Conservation (phyloP, 2,113 vertebrate genomes). For the Drymodes brunneopygia region DNA sequence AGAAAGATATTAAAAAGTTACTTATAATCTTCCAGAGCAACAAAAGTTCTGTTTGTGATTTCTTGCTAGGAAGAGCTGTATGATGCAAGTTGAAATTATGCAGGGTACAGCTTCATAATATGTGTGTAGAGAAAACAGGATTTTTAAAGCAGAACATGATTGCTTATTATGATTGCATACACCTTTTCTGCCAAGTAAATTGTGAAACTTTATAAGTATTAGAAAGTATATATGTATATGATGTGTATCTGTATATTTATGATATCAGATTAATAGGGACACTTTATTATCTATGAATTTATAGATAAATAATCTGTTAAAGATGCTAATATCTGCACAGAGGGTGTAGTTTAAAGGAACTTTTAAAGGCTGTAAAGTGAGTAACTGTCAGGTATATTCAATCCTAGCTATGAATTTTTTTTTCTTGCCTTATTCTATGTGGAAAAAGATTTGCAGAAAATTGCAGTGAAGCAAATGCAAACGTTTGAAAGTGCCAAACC, state of each 20-base stretch:
- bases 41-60: neutral
- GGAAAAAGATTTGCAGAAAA: neutral
- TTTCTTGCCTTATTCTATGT: neutral
- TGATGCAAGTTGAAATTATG: neutral
- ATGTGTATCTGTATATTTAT: neutral
- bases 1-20: neutral
- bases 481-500: neutral
- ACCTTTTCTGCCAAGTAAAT: neutral
- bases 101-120: neutral
- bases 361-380: neutral
- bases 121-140: neutral
- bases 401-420: neutral
- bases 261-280: neutral
- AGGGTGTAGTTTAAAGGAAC: neutral
- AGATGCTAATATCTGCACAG: neutral
- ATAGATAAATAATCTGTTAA: neutral
- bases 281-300: neutral
- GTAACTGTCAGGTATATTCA: neutral
- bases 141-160: neutral
- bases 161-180: neutral
- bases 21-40: neutral
- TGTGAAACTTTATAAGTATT: neutral
- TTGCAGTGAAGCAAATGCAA: neutral
- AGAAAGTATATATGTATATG: neutral
- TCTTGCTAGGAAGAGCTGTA: neutral